Conservation (phyloP, 1,140 invertebrate species). For the Drosophila setifemur region DNA sequence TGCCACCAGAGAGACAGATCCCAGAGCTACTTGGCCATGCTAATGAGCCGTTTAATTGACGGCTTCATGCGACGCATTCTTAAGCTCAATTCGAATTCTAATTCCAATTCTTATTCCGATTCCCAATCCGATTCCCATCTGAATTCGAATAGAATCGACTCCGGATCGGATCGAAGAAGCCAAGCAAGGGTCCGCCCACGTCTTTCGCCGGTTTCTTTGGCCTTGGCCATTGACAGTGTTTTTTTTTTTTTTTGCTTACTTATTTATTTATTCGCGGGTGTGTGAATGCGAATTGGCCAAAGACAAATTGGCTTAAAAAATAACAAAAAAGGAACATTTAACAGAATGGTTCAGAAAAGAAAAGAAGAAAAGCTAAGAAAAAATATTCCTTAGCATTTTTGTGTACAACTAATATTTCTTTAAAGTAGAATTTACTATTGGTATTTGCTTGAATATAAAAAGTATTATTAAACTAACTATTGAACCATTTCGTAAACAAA, state of each 20-base stretch:
- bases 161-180: conserved; percentile 24
- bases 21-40: conserved; percentile 33
- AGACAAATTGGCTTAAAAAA: conserved; percentile 55
- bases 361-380: no score
- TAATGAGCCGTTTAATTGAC: conserved; percentile 38
- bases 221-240: conserved; percentile 19
- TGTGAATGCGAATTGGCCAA: conserved; percentile 9
- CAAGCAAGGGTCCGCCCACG: conserved; percentile 18
- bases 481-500: no score
- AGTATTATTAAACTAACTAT: no score
- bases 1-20: no score
- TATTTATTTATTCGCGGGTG: neutral
- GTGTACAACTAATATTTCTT: no score
- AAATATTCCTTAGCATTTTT: no score
- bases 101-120: neutral
- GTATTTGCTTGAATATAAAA: no score
- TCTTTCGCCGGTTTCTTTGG: conserved; percentile 34
- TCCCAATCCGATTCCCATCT: neutral
- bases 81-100: neutral
- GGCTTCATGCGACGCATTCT: neutral
- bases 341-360: neutral
- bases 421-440: no score
- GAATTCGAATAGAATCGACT: neutral
- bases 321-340: neutral
- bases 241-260: conserved; percentile 2